Evolutionary conservation across 2,113 vertebrate species (phyloP), one percentile per base, ranked within the genome.

Genomic region (Haemorhous mexicanus): DNA sequence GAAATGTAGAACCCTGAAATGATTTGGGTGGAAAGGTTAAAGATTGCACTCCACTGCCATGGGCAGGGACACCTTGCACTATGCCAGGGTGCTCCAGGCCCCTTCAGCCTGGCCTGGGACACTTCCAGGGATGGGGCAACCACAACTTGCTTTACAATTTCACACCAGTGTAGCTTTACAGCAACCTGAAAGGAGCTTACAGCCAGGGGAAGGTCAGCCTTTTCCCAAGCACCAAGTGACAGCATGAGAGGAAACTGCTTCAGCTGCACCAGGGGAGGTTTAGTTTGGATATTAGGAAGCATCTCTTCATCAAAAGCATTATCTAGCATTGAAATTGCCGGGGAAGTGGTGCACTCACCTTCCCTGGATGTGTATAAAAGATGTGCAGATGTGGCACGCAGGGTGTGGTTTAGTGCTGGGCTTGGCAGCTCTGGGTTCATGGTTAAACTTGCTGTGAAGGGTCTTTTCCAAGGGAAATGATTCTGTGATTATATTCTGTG

Each of bases 251-350:
- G 18, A 50, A 67, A 30, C 0, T 5, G 39, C 39, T 53, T 67
- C 33, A 37, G 0, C 41, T 80, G 28, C 0, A 1, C 26, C 28
- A 32, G 8, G 13, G 20, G 7, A 52, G 37, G 7, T n/a, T 89
- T 73, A 26, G 5, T 16, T 18, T 52, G 21, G 41, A 16, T 16
- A 16, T 61, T 18, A 23, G 49, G 53, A 35, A 41, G 39, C 21
- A 19, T 24, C 18, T 46, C 20, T 55, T 32, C 4, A 11, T 17
- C 1, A 3, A 15, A 27, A 50, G 7, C 1, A 0, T 56, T 63
- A 2, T 26, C 3, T 63, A 9, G 11, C 23, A 4, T 1, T 61
- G 68, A 9, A 44, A 21, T 0, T 3, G 49, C 28, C 44, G 18
- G 68, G 59, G 53, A 9, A 46, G 26, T 6, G 39, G 28, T 72